These are phyloP conservation scores for Bombylius discolor DNA, from an alignment of 2,888 invertebrate genomes.

Conservation along the genomic window DNA sequence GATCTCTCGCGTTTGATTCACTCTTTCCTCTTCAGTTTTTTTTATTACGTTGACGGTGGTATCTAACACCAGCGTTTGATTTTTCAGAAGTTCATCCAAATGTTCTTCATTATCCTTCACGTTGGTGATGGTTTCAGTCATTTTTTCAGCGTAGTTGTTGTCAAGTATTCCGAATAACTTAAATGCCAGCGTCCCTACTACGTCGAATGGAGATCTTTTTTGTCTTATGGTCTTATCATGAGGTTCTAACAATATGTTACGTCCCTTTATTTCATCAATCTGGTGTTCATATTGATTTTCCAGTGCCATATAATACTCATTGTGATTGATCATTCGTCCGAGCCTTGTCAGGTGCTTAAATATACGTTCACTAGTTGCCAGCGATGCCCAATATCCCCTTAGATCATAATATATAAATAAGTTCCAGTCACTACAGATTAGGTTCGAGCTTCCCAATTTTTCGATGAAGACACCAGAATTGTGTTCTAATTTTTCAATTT, in stretches of 20 bases:
- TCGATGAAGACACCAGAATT: no score
- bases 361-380: background rate
- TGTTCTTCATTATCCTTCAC: background rate
- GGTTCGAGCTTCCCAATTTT: no score
- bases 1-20: no score
- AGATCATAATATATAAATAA: background rate
- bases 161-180: slow-evolving; percentile 1
- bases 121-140: background rate
- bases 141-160: background rate
- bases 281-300: background rate
- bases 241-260: background rate
- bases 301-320: background rate
- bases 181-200: background rate
- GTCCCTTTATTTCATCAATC: background rate
- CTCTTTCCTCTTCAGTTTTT: background rate
- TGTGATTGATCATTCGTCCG: background rate
- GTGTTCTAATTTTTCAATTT: no score
- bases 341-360: background rate
- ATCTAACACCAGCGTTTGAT: background rate
- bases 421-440: background rate
- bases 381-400: background rate
- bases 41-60: background rate
- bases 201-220: slow-evolving; percentile 1
- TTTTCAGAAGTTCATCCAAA: background rate
- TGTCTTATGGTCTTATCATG: background rate